These are phyloP conservation scores for Harpalus rufipes DNA, from an alignment of 2,888 invertebrate genomes.

Conservation along the genomic window DNA sequence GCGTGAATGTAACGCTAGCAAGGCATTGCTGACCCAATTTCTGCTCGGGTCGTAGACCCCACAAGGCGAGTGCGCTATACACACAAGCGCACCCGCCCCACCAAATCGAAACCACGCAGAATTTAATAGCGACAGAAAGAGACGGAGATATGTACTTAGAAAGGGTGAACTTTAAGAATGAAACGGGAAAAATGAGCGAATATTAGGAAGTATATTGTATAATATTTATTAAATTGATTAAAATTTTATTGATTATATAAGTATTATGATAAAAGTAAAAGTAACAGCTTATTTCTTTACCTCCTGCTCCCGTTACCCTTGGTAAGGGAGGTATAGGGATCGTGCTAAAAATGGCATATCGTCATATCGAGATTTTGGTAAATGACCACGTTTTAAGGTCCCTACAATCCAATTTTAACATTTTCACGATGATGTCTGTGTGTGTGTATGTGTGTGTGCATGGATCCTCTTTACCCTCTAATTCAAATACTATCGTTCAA, in stretches of 20 bases:
- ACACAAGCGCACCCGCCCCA: not conserved
- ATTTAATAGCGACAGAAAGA: not conserved
- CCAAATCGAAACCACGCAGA: constrained; percentile 60
- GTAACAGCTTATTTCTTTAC: no score
- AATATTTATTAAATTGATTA: not conserved
- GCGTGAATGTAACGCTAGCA: constrained; percentile 63
- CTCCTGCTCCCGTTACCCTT: no score
- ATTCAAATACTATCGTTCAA: no score
- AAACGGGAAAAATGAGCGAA: not conserved
- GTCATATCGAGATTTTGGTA: no score
- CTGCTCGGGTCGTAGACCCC: constrained; percentile 64
- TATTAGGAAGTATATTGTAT: not conserved
- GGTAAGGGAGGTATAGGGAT: no score
- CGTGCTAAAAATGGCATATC: no score
- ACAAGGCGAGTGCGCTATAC: constrained; percentile 13
- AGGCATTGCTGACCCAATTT: constrained; percentile 67
- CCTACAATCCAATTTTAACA: no score
- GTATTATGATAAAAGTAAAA: no score
- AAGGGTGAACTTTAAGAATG: constrained; percentile 5
- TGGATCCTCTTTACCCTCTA: no score
- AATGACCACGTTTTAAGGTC: no score
- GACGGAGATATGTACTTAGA: not conserved
- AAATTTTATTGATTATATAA: not conserved
- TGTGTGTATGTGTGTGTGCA: no score
- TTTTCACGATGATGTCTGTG: no score